Evolutionary conservation across 2,113 vertebrate species (phyloP).

Genomic region (Mobula birostris): DNA sequence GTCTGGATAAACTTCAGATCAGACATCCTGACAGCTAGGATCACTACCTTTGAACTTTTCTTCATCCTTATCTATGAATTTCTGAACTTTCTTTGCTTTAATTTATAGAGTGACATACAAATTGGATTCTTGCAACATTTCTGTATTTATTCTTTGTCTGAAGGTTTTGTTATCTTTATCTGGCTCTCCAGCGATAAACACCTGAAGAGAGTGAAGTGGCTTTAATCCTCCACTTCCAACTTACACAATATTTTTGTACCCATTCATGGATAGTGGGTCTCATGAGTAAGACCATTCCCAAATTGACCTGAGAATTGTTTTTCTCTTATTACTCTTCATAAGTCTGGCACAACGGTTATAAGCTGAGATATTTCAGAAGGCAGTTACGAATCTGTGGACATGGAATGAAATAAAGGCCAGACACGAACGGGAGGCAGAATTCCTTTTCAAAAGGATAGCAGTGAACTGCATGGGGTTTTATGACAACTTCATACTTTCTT

Average conservation of each 20-base stretch:
- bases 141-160: neutral
- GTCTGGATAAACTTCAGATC: neutral
- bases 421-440: no score
- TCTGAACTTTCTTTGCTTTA: neutral
- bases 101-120: neutral
- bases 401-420: no score
- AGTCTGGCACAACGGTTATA: no score
- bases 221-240: neutral
- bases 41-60: conserved; percentile 24
- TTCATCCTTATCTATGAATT: conserved; percentile 6
- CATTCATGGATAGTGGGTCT: no score
- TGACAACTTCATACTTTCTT: no score
- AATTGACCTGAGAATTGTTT: no score
- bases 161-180: conserved; percentile 18
- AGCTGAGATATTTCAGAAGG: no score
- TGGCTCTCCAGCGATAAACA: neutral
- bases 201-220: neutral
- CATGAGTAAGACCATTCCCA: no score
- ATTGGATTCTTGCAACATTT: neutral
- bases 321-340: no score
- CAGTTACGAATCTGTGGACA: no score
- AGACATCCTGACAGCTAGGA: neutral
- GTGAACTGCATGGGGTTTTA: no score
- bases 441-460: no score
- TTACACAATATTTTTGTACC: neutral